Percentiles rank a stretch among this genome's conserved stretches.
Conservation (phyloP, 2,113 vertebrate genomes). For the Recurvirostra avosetta region DNA sequence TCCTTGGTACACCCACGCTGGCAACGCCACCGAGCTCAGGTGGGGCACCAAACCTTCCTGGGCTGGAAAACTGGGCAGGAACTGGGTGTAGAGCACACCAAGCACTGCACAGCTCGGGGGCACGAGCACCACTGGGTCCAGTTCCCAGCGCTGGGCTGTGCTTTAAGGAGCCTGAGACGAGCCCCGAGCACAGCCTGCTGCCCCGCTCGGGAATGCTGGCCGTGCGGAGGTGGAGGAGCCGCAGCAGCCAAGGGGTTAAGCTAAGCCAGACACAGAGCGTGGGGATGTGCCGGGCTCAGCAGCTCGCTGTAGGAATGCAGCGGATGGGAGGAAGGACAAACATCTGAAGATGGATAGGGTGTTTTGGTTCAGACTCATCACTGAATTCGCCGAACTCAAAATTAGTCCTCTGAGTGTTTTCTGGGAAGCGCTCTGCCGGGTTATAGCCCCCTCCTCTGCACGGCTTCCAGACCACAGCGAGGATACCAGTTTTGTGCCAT, state of each 20-base stretch:
- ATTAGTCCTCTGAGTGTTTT: neutral
- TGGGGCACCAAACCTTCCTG: neutral
- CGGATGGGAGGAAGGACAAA: constrained; percentile 25
- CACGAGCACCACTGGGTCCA: fast-evolving
- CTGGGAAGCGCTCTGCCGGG: neutral
- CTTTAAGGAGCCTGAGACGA: neutral
- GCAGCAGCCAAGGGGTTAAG: constrained; percentile 4
- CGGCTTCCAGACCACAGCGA: fast-evolving
- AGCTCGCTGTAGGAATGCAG: neutral
- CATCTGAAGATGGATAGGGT: constrained; percentile 1
- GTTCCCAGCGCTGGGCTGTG: neutral
- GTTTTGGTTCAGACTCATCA: neutral
- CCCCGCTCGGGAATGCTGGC: fast-evolving
- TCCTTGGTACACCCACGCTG: fast-evolving
- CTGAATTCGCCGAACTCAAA: neutral
- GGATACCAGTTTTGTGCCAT: neutral
- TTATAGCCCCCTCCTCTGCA: neutral
- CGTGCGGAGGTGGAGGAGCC: neutral
- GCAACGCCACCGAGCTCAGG: fast-evolving
- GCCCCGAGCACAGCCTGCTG: fast-evolving
- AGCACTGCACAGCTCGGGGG: fast-evolving
- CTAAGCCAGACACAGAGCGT: neutral
- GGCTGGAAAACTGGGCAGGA: neutral
- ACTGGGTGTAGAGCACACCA: fast-evolving
- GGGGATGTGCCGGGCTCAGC: neutral